Conservation (phyloP, 2,113 vertebrate species). For the Boleophthalmus pectinirostris region DNA sequence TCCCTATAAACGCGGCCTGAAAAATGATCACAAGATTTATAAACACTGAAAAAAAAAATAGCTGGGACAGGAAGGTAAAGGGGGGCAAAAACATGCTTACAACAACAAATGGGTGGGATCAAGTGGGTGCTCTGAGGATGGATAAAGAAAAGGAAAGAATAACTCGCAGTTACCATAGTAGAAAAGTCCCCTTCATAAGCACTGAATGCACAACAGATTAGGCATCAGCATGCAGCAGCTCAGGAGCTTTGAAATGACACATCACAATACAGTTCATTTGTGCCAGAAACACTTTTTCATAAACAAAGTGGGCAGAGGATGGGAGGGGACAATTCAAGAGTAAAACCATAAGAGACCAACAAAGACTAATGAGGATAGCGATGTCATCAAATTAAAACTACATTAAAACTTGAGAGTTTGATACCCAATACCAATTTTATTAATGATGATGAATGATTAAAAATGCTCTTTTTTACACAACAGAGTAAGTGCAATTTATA, state of each 20-base stretch:
- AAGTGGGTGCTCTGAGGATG: conserved; percentile 60
- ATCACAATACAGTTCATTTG: conserved; percentile 78
- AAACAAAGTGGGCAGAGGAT: conserved; percentile 52
- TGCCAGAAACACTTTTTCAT: conserved; percentile 70
- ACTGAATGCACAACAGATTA: conserved; percentile 79
- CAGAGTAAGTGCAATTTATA: background rate
- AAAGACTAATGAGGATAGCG: conserved; percentile 38
- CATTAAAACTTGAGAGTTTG: no score
- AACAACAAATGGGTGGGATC: conserved; percentile 70
- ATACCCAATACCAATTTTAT: background rate
- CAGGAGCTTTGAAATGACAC: conserved; percentile 67
- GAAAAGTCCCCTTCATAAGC: conserved; percentile 64
- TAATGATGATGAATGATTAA: background rate
- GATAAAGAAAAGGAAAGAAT: conserved; percentile 68
- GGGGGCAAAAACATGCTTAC: conserved; percentile 49
- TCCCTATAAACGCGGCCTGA: conserved; percentile 61
- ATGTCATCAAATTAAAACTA: no score
- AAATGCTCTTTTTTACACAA: background rate
- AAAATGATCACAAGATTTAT: conserved; percentile 69
- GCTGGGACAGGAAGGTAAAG: conserved; percentile 28
- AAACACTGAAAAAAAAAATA: conserved; percentile 32
- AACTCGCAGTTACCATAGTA: conserved; percentile 59
- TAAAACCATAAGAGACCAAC: conserved; percentile 51
- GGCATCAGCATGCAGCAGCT: conserved; percentile 57
- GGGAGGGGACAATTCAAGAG: conserved; percentile 43